Conservation (phyloP, 2,888 invertebrate genomes). For the Nycteola revayana region DNA sequence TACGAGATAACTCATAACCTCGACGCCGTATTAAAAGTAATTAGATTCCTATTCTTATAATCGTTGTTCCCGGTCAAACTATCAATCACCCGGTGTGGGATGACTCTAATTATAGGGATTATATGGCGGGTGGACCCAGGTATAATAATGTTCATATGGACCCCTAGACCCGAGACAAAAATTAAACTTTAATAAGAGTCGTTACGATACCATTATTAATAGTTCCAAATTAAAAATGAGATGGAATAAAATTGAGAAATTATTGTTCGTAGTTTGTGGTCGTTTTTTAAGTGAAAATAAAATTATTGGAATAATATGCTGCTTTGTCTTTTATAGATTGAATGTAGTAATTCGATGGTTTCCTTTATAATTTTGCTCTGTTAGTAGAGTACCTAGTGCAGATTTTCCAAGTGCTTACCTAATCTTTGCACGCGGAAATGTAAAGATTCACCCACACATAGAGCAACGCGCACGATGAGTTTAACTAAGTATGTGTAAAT, state of each 20-base stretch:
- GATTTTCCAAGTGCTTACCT: no score
- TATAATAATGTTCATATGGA: conserved; percentile 44
- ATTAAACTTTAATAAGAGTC: conserved; percentile 27
- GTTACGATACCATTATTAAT: conserved; percentile 25
- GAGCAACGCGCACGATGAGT: no score
- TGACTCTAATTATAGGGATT: conserved; percentile 78
- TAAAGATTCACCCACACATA: no score
- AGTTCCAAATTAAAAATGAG: conserved; percentile 9
- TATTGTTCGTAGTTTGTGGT: background rate
- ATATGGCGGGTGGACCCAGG: conserved; percentile 42
- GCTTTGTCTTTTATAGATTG: no score
- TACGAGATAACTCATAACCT: no score
- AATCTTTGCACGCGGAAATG: no score
- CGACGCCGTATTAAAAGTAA: conserved; percentile 56
- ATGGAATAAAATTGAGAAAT: conserved; percentile 3
- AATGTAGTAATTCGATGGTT: no score
- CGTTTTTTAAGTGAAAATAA: no score
- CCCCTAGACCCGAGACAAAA: conserved; percentile 22
- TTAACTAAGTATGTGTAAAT: no score
- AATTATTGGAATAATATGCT: no score
- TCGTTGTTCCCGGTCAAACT: conserved; percentile 50
- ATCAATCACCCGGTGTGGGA: conserved; percentile 76
- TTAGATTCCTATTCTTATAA: conserved; percentile 65
- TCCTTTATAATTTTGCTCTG: no score
- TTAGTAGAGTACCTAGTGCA: no score